phyloP scores from a whole-genome alignment of 2,113 vertebrate species.

The Gnathonemus echidnorhynchus region DNA sequence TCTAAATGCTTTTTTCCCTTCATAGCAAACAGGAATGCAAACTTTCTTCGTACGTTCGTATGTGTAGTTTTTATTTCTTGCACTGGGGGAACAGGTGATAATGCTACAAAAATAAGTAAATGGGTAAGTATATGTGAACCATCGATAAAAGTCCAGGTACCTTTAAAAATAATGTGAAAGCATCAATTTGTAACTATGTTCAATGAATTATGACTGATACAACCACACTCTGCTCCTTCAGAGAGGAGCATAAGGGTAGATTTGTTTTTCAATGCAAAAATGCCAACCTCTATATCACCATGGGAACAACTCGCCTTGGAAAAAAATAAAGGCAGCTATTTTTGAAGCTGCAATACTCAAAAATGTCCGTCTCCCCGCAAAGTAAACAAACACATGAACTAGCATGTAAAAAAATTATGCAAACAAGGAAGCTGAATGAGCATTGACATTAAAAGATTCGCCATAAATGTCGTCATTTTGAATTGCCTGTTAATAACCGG shows the following conservation, averaged over 20 bases:
- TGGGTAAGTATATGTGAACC: neutral
- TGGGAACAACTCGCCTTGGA: constrained; percentile 25
- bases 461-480: neutral
- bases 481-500: neutral
- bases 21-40: neutral
- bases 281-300: constrained; percentile 22
- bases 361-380: constrained; percentile 12
- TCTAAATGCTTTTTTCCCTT: neutral
- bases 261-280: constrained; percentile 19
- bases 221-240: neutral
- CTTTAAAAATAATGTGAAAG: neutral
- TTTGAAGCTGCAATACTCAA: constrained; percentile 11
- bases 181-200: neutral
- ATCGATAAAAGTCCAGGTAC: neutral
- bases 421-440: neutral
- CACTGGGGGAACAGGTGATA: neutral
- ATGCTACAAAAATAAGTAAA: neutral
- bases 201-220: neutral
- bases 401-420: neutral
- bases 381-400: constrained; percentile 18
- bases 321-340: constrained; percentile 26
- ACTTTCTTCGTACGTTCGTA: neutral
- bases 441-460: no score
- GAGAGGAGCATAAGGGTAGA: constrained; percentile 15
- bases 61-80: neutral